Conservation (phyloP, 2,113 vertebrate species). For the Myxocyprinus asiaticus region DNA sequence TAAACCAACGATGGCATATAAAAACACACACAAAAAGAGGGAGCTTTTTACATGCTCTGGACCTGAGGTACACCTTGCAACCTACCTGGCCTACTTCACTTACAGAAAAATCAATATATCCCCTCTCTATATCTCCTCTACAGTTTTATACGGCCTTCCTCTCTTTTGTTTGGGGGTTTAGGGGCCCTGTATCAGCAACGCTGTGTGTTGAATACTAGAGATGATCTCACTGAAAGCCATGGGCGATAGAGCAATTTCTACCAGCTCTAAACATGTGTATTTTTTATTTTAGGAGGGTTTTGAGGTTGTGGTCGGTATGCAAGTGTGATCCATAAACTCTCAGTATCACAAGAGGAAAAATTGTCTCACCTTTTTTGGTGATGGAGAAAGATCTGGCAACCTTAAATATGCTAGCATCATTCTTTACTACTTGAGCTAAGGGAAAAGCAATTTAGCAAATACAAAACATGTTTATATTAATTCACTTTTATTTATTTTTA, state of each 20-base stretch:
- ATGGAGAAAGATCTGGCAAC: neutral
- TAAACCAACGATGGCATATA: conserved; percentile 1
- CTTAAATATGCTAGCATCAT: neutral
- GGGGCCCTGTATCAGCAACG: conserved; percentile 6
- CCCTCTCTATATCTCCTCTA: conserved; percentile 19
- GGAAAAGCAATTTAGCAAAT: too few species aligned
- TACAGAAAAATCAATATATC: conserved; percentile 46
- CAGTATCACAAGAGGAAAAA: neutral
- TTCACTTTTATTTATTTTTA: too few species aligned
- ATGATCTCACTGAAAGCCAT: conserved; percentile 27
- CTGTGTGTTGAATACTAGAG: conserved; percentile 32
- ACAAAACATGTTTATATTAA: too few species aligned
- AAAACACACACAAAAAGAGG: neutral
- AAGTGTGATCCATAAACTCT: neutral
- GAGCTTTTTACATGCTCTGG: conserved; percentile 18
- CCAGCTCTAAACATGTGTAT: neutral
- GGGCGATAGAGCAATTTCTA: conserved; percentile 33
- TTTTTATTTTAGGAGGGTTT: too few species aligned
- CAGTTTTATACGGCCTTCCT: conserved; percentile 16
- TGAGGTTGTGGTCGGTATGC: too few species aligned
- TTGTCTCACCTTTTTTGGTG: neutral
- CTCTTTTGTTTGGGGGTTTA: conserved; percentile 34
- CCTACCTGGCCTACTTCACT: conserved; percentile 34
- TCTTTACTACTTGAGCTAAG: neutral
- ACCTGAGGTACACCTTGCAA: conserved; percentile 17